Percentiles rank a stretch among this genome's conserved stretches.
phyloP scores from a whole-genome alignment of 2,888 invertebrate genomes.

The Axea sp. region DNA sequence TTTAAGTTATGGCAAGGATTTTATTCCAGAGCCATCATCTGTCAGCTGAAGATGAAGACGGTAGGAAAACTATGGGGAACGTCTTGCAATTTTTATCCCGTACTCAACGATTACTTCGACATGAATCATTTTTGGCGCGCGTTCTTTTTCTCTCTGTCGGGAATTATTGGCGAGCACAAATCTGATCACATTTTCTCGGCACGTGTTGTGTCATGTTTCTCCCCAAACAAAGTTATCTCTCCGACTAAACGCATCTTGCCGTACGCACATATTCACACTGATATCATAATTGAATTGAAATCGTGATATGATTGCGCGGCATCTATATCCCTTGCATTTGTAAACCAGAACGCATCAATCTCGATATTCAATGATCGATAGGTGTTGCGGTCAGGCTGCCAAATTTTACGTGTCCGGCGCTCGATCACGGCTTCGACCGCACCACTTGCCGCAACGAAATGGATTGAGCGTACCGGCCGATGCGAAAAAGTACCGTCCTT shows the following conservation, averaged over 20 bases:
- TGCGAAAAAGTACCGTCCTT: conserved; percentile 14
- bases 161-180: conserved; percentile 55
- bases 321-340: conserved; percentile 14
- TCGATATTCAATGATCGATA: conserved; percentile 54
- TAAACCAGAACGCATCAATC: conserved; percentile 44
- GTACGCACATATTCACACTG: conserved; percentile 51
- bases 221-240: conserved; percentile 55
- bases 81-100: conserved; percentile 40
- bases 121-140: conserved; percentile 53
- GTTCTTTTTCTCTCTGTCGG: conserved; percentile 23
- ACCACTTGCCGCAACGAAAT: conserved; percentile 29
- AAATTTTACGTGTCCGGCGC: conserved; percentile 49
- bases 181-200: conserved; percentile 58
- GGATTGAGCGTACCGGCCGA: conserved; percentile 24
- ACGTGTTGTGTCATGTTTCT: conserved; percentile 59
- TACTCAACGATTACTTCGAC: conserved; percentile 56
- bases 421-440: conserved; percentile 46
- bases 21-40: conserved; percentile 2
- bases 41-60: conserved; percentile 29
- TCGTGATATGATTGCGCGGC: conserved; percentile 57
- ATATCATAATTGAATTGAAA: conserved; percentile 60
- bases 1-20: no score
- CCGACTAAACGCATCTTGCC: conserved; percentile 35
- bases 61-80: neutral
- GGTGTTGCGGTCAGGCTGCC: conserved; percentile 59